Base-by-base conservation (phyloP, 2,797 vertebrate species). In the Lindbergichthys nudifrons region DNA sequence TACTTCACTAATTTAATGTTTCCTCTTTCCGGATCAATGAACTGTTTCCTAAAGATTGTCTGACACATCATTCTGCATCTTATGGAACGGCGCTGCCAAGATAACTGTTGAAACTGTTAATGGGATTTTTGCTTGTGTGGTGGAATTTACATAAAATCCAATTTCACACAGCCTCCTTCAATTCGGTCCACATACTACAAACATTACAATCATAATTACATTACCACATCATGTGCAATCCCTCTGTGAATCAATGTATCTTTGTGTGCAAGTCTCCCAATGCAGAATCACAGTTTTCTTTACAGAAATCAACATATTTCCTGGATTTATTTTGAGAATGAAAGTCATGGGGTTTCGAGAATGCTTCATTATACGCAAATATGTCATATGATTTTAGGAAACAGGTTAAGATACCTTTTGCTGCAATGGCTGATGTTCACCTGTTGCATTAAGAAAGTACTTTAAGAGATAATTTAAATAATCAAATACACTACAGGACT, bases 21-120 rank as follows among this genome's bases (percentile, higher is more conserved):
- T 53, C 14, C 23, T 11, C n/a, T 79, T 30, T 58, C 30, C 2
- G 36, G 56, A 60, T 26, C 1, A 54, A 48, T 23, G 42, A 70
- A 63, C 23, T 42, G 14, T 69, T 73, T 46, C 69, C 56, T 48
- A 15, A 26, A 57, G 5, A 51, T 18, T 23, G 41, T 46, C 19
- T 5, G 36, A 47, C 11, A 36, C 46, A 68, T 16, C n/a, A 67
- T 32, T 50, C 5, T 19, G 10, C 47, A 43, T 10, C 57, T 72
- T 56, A 23, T 45, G 63, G 36, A 32, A 23, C 43, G 56, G 42
- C 18, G 45, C 62, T 63, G 32, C n/a, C 58, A 52, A n/a, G 48
- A 47, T n/a, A 48, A 60, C 36, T 39, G 39, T n/a, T 53, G 23
- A 50, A 12, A 43, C 13, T 43, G n/a, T 54, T 59, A 18, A 30